phyloP scores from a whole-genome alignment of 2,797 vertebrate genomes.

The Acanthurus lineatus region DNA sequence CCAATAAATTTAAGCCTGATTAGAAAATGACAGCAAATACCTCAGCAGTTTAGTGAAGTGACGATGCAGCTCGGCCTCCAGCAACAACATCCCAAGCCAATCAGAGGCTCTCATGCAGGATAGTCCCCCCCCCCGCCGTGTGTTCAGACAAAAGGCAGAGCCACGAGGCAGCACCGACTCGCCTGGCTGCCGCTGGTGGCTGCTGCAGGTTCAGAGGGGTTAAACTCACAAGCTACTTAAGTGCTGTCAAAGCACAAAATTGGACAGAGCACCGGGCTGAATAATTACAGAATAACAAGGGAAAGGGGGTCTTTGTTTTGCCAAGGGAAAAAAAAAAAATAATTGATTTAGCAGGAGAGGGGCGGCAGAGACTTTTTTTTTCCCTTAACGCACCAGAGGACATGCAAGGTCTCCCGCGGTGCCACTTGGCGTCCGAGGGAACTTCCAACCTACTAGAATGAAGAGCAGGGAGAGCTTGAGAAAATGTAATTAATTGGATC shows the following conservation, averaged over 20 bases:
- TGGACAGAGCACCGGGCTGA: constrained; percentile 62
- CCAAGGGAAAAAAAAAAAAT: constrained; percentile 70
- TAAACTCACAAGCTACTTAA: constrained; percentile 73
- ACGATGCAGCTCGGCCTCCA: constrained; percentile 20
- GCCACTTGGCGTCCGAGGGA: constrained; percentile 62
- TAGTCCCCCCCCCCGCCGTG: background rate
- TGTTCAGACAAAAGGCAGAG: constrained; percentile 31
- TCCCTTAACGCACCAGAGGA: constrained; percentile 72
- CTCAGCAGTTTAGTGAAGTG: constrained; percentile 38
- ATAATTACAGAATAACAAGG: constrained; percentile 81
- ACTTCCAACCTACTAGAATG: constrained; percentile 64
- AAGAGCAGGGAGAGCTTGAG: constrained; percentile 64
- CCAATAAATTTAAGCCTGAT: constrained; percentile 61
- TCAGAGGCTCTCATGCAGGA: constrained; percentile 50
- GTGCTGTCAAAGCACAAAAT: constrained; percentile 73
- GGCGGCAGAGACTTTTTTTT: constrained; percentile 12
- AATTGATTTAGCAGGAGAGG: constrained; percentile 79
- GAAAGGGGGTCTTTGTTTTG: constrained; percentile 77
- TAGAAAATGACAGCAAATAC: constrained; percentile 65
- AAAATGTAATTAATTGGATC: constrained; percentile 88
- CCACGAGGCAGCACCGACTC: constrained; percentile 21
- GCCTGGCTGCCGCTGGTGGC: constrained; percentile 15
- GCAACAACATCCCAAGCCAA: constrained; percentile 29
- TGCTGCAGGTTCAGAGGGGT: constrained; percentile 38
- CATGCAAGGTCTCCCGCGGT: constrained; percentile 79